phyloP scores from a whole-genome alignment of 1,140 invertebrate species.

The Drosophila eugracilis region DNA sequence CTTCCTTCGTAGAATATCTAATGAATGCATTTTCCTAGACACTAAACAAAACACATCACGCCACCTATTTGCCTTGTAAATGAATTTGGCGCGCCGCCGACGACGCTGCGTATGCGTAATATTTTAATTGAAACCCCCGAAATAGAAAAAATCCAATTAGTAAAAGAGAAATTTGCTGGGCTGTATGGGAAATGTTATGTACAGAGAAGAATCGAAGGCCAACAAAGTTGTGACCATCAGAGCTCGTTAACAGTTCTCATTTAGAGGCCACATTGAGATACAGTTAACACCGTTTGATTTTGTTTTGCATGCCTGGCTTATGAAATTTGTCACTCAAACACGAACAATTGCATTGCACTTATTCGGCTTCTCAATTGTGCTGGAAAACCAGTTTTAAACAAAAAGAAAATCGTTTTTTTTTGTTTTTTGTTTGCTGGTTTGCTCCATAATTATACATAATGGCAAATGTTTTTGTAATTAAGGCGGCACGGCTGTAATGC shows the following conservation, averaged over 20 bases:
- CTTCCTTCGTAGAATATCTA: constrained; percentile 12
- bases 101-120: constrained; percentile 64
- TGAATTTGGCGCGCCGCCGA: constrained; percentile 18
- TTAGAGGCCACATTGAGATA: constrained; percentile 25
- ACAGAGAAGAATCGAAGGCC: neutral
- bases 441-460: constrained; percentile 62
- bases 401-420: constrained; percentile 22
- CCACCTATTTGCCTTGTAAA: constrained; percentile 45
- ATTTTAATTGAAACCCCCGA: constrained; percentile 43
- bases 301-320: constrained; percentile 33
- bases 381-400: constrained; percentile 54
- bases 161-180: constrained; percentile 21
- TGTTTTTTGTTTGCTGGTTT: constrained; percentile 34
- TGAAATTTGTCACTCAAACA: constrained; percentile 51
- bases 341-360: constrained; percentile 66
- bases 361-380: constrained; percentile 61
- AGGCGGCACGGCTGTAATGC: constrained; percentile 39
- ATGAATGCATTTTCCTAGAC: constrained; percentile 27
- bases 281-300: constrained; percentile 21
- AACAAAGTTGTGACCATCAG: constrained; percentile 16
- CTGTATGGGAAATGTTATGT: constrained; percentile 2
- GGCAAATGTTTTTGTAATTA: constrained; percentile 70
- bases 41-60: constrained; percentile 73
- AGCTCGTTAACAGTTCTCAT: constrained; percentile 11
- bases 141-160: constrained; percentile 43